A percentile compares a stretch with the other conserved stretches of the same genome.
Conservation (phyloP, 2,113 vertebrate species). For the Eubucco bourcierii region DNA sequence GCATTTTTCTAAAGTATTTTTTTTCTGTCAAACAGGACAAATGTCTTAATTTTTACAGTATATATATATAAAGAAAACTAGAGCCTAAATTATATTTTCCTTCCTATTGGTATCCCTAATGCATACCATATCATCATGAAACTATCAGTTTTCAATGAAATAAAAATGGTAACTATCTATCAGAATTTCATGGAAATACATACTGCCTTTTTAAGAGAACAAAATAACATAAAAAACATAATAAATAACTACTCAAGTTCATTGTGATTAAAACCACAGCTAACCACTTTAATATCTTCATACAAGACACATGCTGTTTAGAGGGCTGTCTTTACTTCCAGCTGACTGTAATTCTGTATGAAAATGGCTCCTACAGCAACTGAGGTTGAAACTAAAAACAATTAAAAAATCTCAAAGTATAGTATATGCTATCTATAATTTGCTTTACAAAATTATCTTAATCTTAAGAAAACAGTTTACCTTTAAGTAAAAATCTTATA, state of each 20-base stretch:
- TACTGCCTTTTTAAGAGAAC: not conserved
- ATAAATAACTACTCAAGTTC: not conserved
- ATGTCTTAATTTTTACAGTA: not conserved
- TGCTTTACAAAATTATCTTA: not conserved
- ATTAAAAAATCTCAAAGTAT: not conserved
- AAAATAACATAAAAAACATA: not conserved
- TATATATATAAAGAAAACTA: not conserved
- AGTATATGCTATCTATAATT: not conserved
- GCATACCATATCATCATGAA: not conserved
- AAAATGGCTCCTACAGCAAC: not conserved
- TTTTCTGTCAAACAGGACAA: not conserved
- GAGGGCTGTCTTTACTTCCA: not conserved
- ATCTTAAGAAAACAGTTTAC: not conserved
- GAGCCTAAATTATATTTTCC: not conserved
- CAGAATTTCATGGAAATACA: not conserved
- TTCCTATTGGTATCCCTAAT: not conserved
- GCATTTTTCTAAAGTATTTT: not conserved
- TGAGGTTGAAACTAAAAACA: not conserved
- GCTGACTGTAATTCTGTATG: not conserved
- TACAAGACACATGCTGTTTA: not conserved
- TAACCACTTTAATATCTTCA: not conserved
- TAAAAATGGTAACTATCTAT: not conserved
- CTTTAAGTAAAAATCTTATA: not conserved
- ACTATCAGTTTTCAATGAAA: not conserved
- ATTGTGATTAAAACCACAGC: not conserved